Evolutionary conservation across 2,888 invertebrate genomes (phyloP), one percentile per base, ranked within the genome.

Genomic region (Antheraea assamensis): DNA sequence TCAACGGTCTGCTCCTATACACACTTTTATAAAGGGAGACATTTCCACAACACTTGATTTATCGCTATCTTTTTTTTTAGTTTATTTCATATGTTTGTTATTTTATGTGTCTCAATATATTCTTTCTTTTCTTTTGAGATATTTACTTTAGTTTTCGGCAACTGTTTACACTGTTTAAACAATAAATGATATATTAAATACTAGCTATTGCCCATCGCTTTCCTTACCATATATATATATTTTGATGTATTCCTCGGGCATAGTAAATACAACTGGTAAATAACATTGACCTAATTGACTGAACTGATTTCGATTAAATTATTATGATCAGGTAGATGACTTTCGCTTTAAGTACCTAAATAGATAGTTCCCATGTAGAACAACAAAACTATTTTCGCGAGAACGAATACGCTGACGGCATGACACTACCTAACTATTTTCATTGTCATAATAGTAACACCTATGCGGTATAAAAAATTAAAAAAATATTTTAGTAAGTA

Each of bases 21-120:
- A 83, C 84, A 83, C 81, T 81, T 73, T 83, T 83, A 79, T 80
- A 83, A 85, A 84, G 78, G 79, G 80, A 81, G 83, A 85, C 85
- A 85, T 84, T 86, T 85, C 85, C 84, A 87, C 86, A 87, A 83
- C 87, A 85, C 81, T 87, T 89, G 88, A 89, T 90, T 90, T 90
- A 89, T 89, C 77, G 83, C 83, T 83, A 80, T 84, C 83, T 83
- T 80, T 84, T 80, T 80, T 83, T 84, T 86, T 87, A 85, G 87
- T 85, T 87, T 85, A 80, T 84, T 86, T 85, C 82, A 84, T 81
- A 79, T 83, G 75, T 84, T 85, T 82, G 85, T 85, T 85, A 82
- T 87, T 84, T 87, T 86, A 85, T 84, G 81, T 76, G 74, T 64
- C 74, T 77, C 75, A 77, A 76, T 78, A 79, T 75, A 81, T 84